These are phyloP conservation scores for Ariopsis seemanni DNA, from an alignment of 2,113 vertebrate species.

Conservation along the genomic window DNA sequence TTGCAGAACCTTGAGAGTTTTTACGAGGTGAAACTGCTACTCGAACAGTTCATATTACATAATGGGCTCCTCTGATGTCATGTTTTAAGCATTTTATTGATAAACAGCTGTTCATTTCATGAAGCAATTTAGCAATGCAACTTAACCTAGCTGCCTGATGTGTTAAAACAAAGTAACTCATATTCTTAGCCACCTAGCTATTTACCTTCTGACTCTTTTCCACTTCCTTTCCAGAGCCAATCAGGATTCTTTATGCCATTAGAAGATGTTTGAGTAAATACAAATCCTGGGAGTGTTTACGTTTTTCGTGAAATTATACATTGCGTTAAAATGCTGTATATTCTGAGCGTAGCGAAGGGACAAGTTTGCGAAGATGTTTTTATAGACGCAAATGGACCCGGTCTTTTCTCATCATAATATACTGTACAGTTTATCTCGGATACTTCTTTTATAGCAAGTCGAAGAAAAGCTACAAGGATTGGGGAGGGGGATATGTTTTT, in stretches of 20 bases:
- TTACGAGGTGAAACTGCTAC: background rate
- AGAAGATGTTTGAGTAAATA: background rate
- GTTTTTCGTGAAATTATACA: conserved; percentile 80
- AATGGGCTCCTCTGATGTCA: background rate
- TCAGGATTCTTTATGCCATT: background rate
- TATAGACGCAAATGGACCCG: conserved; percentile 62
- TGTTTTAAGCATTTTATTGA: background rate
- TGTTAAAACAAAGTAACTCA: background rate
- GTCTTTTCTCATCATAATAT: conserved; percentile 70
- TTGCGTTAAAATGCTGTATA: conserved; percentile 81
- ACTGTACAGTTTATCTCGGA: conserved; percentile 83
- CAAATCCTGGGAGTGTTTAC: conserved; percentile 45
- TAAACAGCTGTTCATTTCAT: background rate
- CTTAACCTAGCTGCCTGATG: background rate
- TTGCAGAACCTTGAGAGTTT: background rate
- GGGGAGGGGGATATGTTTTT: conserved; percentile 82
- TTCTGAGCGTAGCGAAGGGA: conserved; percentile 77
- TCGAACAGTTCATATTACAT: background rate
- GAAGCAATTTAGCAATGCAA: background rate
- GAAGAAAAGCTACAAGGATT: conserved; percentile 57
- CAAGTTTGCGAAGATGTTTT: conserved; percentile 63
- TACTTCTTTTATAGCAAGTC: conserved; percentile 70
- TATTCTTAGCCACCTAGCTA: background rate
- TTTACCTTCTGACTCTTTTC: background rate
- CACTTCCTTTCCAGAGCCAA: background rate